phyloP scores from a whole-genome alignment of 2,113 vertebrate genomes.

The Brevimyrus niger region DNA sequence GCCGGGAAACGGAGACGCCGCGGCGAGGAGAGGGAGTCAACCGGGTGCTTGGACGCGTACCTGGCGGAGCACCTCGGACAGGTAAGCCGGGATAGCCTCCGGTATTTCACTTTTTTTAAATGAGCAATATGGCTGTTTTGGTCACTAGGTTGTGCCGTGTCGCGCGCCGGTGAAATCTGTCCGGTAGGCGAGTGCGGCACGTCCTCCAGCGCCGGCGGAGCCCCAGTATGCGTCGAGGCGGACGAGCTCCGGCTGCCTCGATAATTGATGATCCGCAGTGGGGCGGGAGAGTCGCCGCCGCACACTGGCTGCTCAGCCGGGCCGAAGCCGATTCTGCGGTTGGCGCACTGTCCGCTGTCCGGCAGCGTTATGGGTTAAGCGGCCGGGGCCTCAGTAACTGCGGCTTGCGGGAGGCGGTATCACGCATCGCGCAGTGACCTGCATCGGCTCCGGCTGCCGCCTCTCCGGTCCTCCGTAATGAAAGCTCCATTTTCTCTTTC shows the following conservation, averaged over 20 bases:
- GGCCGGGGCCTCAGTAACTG: background rate
- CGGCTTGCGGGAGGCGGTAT: background rate
- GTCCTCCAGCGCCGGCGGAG: background rate
- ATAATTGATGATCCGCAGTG: slow-evolving; percentile 42
- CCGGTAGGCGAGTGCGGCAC: background rate
- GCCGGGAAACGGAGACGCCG: slow-evolving; percentile 31
- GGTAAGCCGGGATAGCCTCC: slow-evolving; percentile 37
- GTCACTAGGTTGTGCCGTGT: background rate
- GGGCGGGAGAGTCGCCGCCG: background rate
- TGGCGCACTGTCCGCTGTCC: background rate
- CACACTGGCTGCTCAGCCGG: background rate
- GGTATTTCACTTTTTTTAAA: background rate
- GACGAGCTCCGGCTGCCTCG: slow-evolving; percentile 29
- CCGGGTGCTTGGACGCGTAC: slow-evolving; percentile 20
- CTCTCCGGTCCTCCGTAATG: background rate
- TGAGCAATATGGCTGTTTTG: background rate
- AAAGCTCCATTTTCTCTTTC: background rate
- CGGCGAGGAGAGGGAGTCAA: background rate
- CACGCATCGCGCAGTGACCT: background rate
- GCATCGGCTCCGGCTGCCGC: background rate
- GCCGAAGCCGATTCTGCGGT: background rate
- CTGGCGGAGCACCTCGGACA: slow-evolving; percentile 33
- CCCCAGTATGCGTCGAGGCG: slow-evolving; percentile 3
- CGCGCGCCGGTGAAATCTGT: background rate
- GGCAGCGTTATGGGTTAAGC: background rate